Evolutionary conservation across 2,888 invertebrate genomes (phyloP), one percentile per base, ranked within the genome.

Genomic region (Hyles lineata): DNA sequence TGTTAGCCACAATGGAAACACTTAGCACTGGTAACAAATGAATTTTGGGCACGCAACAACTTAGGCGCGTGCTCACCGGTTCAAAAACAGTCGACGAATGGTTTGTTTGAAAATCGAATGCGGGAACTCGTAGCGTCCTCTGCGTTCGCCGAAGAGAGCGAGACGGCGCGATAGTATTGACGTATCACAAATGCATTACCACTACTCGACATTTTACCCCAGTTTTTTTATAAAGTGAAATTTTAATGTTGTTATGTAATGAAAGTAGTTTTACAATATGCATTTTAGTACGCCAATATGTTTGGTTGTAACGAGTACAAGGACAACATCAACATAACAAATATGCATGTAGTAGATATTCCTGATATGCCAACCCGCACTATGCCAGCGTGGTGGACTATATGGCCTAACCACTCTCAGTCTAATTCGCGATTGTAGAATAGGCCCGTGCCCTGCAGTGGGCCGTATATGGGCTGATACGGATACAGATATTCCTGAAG

Each of bases 61-160:
- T 72, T 1, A 52, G 21, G 29, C 74, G 79, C 83, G 87, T 84
- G 81, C 80, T 74, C 71, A 71, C 76, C 67, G 74, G 70, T 77
- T 77, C 78, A 80, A 78, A 78, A 77, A 74, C 77, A 74, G 81
- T 79, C 83, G 83, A 77, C 75, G 83, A 88, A 83, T 88, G 83
- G 76, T 76, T 81, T 77, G 80, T 80, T 83, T 85, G 82, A 85
- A 84, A 86, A 85, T 85, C 85, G 85, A 89, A 86, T 78, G 76
- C 77, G 76, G 77, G 74, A 78, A 76, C 75, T 74, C 67, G 79
- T 76, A 77, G 76, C 76, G 72, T 76, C 75, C 77, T 72, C 75
- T 76, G 76, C 74, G 55, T 73, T 75, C 77, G 72, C n/a, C 35
- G 67, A 43, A 43, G 73, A 76, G 79, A 84, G 76, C 63, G 78